Evolutionary conservation across 2,113 vertebrate species (phyloP).

Genomic region (Alligator sinensis): DNA sequence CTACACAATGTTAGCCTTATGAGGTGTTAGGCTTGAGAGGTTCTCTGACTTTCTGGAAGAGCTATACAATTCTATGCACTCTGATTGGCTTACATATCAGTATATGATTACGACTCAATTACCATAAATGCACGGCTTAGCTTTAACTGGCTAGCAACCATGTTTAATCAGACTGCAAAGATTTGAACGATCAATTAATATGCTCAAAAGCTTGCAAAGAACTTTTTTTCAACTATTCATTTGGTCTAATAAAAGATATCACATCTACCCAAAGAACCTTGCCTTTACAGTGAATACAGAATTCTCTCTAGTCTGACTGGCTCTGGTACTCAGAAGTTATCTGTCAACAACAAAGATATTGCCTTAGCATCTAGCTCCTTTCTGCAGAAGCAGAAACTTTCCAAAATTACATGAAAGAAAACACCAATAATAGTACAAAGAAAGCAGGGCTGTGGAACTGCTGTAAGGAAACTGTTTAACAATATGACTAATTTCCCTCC

Average conservation of each 20-base stretch:
- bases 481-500: constrained; percentile 72
- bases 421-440: constrained; percentile 35
- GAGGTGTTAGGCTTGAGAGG: too few species aligned
- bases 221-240: too few species aligned
- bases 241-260: too few species aligned
- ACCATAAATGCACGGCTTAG: neutral
- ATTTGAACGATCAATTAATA: neutral
- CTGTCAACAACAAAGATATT: neutral
- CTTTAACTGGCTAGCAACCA: neutral
- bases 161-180: neutral
- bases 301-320: neutral
- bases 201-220: neutral
- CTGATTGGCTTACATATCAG: too few species aligned
- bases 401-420: constrained; percentile 34
- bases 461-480: constrained; percentile 57
- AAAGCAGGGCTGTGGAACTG: neutral
- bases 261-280: neutral
- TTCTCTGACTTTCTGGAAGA: too few species aligned
- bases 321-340: neutral
- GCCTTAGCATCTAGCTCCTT: neutral
- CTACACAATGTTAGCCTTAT: too few species aligned
- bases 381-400: neutral
- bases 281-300: neutral
- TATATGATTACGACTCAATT: neutral
- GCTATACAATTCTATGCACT: too few species aligned